A percentile compares a stretch with the other conserved stretches of the same genome.
These are phyloP conservation scores for Physella acuta DNA, from an alignment of 1,140 invertebrate genomes.

Conservation along the genomic window DNA sequence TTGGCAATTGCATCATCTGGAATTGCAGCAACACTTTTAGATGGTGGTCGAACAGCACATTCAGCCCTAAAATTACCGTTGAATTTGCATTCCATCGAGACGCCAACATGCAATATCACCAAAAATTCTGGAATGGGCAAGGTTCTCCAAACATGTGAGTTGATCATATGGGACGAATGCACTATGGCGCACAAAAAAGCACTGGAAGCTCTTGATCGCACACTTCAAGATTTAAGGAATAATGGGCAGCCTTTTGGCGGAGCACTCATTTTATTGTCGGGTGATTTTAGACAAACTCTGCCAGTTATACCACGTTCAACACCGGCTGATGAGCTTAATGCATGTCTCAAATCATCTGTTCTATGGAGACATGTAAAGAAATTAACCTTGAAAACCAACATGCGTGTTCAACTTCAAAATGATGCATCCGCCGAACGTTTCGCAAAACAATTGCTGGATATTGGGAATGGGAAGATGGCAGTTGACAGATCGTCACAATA, in stretches of 20 bases:
- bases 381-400: constrained; percentile 9
- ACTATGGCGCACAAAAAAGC: constrained; percentile 35
- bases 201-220: constrained; percentile 31
- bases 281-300: constrained; percentile 26
- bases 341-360: constrained; percentile 38
- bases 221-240: constrained; percentile 35
- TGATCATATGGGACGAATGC: constrained; percentile 46
- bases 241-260: constrained; percentile 27
- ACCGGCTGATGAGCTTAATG: constrained; percentile 30
- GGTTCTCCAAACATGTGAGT: not conserved
- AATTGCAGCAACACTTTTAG: constrained; percentile 44
- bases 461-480: not conserved
- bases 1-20: constrained; percentile 37
- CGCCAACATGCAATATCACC: constrained; percentile 4
- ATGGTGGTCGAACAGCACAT: constrained; percentile 36
- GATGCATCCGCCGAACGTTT: not conserved
- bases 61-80: constrained; percentile 30
- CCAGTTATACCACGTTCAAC: constrained; percentile 19
- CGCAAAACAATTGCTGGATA: not conserved
- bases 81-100: constrained; percentile 15
- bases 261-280: constrained; percentile 39
- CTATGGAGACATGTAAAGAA: constrained; percentile 38
- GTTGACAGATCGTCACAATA: not conserved
- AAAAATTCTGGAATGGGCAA: not conserved
- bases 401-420: not conserved